Evolutionary conservation across 2,113 vertebrate genomes (phyloP), one percentile per base, ranked within the genome.

Genomic region (Gadus macrocephalus): DNA sequence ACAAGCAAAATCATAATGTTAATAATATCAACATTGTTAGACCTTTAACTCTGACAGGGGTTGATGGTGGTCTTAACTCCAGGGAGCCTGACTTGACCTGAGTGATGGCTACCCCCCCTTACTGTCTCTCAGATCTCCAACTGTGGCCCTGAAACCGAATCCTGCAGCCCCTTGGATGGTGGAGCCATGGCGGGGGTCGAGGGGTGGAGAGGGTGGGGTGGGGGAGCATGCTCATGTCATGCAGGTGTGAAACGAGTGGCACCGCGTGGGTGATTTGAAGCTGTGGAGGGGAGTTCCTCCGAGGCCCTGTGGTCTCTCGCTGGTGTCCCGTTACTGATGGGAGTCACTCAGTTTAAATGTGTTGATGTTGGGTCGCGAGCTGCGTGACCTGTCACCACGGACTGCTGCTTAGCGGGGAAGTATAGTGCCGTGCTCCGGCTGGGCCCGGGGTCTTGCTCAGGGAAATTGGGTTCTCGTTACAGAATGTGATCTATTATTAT

Each of bases 321-420:
- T 67, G 56, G 53, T 73, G 73, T 86, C 67, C 9, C 64, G 58
- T 88, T 79, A 66, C 77, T 60, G 67, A 65, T 42, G 72, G 68
- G 64, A 60, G 65, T 25, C 7, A 72, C 78, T 72, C 72, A 78
- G 81, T 83, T 79, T 55, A 82, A 77, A 85, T 68, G 66, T 66
- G 75, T 82, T 84, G 82, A 73, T 42, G 14, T 79, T 69, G 64
- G 72, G 53, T 58, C 38, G 56, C 71, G 65, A 28, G 53, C 19
- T 70, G n/a, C 53, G 42, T 68, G 64, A 81, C 63, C 42, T 66
- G 78, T 59, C 71, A 31, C 53, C 42, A 70, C 67, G 27, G n/a
- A 74, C 60, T 60, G 58, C 56, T 19, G 56, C 49, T 68, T n/a
- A 16, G 1, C 6, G 28, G 49, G 4, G 27, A 4, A 59, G 4